Evolutionary conservation across 1,140 invertebrate genomes (phyloP), one percentile per base, ranked within the genome.

Genomic region (Panulirus ornatus): DNA sequence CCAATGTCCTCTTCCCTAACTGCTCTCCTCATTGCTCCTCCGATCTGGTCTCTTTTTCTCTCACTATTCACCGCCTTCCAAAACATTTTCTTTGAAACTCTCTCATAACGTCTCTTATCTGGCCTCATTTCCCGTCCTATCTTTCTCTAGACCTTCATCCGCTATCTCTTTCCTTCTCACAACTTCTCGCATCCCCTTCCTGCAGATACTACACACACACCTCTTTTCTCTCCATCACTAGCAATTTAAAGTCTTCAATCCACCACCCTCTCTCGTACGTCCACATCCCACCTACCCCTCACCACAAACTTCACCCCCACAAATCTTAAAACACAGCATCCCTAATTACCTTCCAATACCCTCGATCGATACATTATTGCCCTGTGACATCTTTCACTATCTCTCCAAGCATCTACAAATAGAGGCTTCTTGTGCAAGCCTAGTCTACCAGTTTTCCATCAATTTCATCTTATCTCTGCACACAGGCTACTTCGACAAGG

Each of bases 141-240:
- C 36, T 34, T 75, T 5, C 36, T 34, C 36, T 34, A 27, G 22
- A 27, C 71, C 36, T 34, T 75, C 71, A 27, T 5, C 36, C 71
- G 22, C 71, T 75, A 19, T 75, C 71, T 75, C 71, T 75, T 5
- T 75, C 71, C 34, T 34, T 75, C 71, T 30, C n/a, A 27, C 71
- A 27, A 1, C 5, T 34, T 6, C 27, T 34, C 36, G 2, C n/a
- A 5, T 34, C 11, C 30, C 11, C 19, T 58, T n/a, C n/a, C n/a
- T n/a, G n/a, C n/a, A n/a, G n/a, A n/a, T n/a, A n/a, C n/a, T n/a
- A n/a, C n/a, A n/a, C n/a, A n/a, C n/a, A n/a, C n/a, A n/a, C n/a
- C n/a, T n/a, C n/a, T n/a, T n/a, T n/a, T n/a, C n/a, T n/a, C 51
- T 11, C 9, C 11, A 16, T 73, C 30, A 11, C 16, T 73, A 8